Conservation (phyloP, 2,113 vertebrate species). For the Athene noctua region DNA sequence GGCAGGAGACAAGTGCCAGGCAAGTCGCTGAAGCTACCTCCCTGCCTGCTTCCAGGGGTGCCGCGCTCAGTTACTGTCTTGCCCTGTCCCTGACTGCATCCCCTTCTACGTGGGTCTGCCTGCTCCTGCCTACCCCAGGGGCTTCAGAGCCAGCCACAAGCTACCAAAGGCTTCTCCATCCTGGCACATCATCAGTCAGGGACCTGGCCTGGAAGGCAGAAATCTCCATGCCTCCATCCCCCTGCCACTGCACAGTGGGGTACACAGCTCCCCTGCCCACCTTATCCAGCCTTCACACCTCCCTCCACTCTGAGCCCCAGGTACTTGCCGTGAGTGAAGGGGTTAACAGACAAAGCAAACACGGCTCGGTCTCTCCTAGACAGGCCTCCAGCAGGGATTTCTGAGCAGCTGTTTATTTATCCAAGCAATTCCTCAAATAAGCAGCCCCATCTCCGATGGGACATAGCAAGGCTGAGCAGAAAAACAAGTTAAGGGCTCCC, state of each 20-base stretch:
- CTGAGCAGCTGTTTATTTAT: conserved; percentile 29
- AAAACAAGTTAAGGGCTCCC: not conserved
- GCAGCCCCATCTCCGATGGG: conserved; percentile 28
- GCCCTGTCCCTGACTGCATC: not conserved
- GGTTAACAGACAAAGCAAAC: conserved; percentile 19
- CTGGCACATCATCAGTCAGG: not conserved
- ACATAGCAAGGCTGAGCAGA: not conserved
- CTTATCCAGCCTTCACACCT: not conserved
- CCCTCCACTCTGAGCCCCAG: rapidly evolving
- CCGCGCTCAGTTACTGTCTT: not conserved
- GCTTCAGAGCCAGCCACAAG: not conserved
- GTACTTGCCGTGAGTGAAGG: not conserved
- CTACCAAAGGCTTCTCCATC: not conserved
- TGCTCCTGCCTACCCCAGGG: not conserved
- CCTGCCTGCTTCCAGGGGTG: not conserved
- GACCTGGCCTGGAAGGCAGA: not conserved
- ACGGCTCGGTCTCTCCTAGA: not conserved
- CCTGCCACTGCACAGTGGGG: not conserved
- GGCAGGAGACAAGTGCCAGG: not conserved
- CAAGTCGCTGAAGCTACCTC: not conserved
- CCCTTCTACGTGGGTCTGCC: rapidly evolving
- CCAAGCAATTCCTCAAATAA: conserved; percentile 14
- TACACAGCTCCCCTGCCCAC: not conserved
- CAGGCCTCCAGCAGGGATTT: conserved; percentile 10
- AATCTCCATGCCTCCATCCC: not conserved